These are phyloP conservation scores for Tupiocoris notatus DNA, from an alignment of 2,888 invertebrate genomes.

Conservation along the genomic window DNA sequence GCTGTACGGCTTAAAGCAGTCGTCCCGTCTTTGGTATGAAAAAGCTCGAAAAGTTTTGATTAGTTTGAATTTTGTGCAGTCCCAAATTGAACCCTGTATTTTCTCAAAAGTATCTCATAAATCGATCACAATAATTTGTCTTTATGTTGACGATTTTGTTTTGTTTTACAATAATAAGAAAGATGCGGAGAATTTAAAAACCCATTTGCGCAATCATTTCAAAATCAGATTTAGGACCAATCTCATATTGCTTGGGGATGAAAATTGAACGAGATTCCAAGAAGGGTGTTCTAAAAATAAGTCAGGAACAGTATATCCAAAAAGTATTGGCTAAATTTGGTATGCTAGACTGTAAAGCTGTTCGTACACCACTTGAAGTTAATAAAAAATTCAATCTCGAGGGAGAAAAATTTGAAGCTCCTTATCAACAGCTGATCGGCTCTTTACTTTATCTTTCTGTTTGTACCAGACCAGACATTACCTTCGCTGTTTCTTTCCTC, in stretches of 20 bases:
- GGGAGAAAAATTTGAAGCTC: too few species aligned
- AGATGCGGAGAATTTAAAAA: not conserved
- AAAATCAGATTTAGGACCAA: not conserved
- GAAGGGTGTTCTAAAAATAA: conserved; percentile 28
- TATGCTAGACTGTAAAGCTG: too few species aligned
- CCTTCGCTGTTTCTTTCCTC: conserved; percentile 33
- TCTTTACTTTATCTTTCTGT: conserved; percentile 24
- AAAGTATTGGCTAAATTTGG: too few species aligned
- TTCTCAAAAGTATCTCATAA: conserved; percentile 44
- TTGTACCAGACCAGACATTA: conserved; percentile 42
- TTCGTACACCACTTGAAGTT: conserved; percentile 21
- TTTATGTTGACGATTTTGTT: conserved; percentile 52
- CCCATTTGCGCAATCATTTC: not conserved
- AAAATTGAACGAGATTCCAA: not conserved
- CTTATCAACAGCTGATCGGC: conserved; percentile 46
- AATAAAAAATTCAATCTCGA: conserved; percentile 1
- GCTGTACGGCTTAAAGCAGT: too few species aligned
- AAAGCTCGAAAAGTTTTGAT: conserved; percentile 50
- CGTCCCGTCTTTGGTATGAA: conserved; percentile 52
- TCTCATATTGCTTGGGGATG: not conserved
- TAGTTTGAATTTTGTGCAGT: conserved; percentile 50
- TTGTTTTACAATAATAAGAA: not conserved
- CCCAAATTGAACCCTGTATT: conserved; percentile 51
- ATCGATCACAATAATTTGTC: conserved; percentile 48
- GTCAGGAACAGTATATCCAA: conserved; percentile 42